Evolutionary conservation across 2,888 invertebrate species (phyloP).

Genomic region (Patella caerulea): DNA sequence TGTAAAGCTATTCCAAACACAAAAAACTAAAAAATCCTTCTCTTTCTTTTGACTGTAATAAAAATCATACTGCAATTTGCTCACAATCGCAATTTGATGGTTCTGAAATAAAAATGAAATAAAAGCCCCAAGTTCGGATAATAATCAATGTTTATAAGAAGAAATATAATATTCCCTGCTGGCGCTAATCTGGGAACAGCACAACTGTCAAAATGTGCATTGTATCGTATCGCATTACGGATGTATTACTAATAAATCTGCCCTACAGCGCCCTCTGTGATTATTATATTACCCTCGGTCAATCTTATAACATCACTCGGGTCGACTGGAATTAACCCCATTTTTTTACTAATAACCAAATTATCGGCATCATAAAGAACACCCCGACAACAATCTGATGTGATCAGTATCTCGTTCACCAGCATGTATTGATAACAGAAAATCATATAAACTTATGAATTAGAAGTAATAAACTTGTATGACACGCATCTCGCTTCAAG

Average conservation of each 20-base stretch:
- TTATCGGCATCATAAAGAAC: slow-evolving; percentile 24
- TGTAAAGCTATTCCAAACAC: too few relatives aligned
- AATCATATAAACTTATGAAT: slow-evolving; percentile 45
- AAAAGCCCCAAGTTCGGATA: too few relatives aligned
- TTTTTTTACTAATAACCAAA: slow-evolving; percentile 36
- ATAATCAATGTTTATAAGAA: background rate
- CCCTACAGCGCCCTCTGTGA: slow-evolving; percentile 6
- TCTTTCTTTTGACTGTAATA: too few relatives aligned
- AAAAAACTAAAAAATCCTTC: too few relatives aligned
- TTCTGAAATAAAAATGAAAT: too few relatives aligned
- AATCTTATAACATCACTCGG: slow-evolving; percentile 28
- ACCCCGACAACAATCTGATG: background rate
- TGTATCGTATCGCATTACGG: background rate
- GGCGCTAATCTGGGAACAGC: background rate
- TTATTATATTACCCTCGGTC: slow-evolving; percentile 30
- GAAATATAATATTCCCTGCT: background rate
- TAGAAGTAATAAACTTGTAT: slow-evolving; percentile 47
- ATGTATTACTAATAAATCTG: slow-evolving; percentile 5
- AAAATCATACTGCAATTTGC: too few relatives aligned
- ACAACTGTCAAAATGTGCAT: slow-evolving; percentile 1
- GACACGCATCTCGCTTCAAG: slow-evolving; percentile 34
- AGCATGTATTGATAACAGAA: background rate
- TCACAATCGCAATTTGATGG: too few relatives aligned
- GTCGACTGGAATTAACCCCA: slow-evolving; percentile 33
- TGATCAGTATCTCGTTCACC: background rate